Conservation (phyloP, 2,797 vertebrate species). For the Diplodus puntazzo region DNA sequence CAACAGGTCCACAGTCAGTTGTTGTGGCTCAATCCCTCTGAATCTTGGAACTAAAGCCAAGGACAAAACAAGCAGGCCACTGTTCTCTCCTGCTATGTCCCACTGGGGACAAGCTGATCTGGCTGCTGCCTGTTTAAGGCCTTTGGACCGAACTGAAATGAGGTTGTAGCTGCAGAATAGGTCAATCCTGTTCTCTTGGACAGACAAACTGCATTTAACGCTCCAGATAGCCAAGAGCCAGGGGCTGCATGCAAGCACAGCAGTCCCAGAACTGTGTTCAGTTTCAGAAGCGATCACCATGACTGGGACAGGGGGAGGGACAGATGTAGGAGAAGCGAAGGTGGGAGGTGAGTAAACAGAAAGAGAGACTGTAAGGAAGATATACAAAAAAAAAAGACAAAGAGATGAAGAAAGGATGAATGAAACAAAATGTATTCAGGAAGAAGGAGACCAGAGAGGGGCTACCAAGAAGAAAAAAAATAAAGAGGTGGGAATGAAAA, state of each 20-base stretch:
- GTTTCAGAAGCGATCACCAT: constrained; percentile 41
- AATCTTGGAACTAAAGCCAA: constrained; percentile 70
- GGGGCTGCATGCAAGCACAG: constrained; percentile 33
- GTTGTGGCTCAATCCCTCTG: constrained; percentile 56
- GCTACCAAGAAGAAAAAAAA: constrained; percentile 51
- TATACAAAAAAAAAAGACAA: constrained; percentile 4
- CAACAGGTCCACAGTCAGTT: constrained; percentile 60
- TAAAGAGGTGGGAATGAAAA: constrained; percentile 64
- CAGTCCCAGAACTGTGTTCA: constrained; percentile 38
- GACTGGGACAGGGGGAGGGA: constrained; percentile 23
- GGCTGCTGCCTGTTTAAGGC: constrained; percentile 55
- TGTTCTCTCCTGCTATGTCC: constrained; percentile 73
- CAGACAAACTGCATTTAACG: constrained; percentile 56
- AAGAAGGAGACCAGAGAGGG: constrained; percentile 38
- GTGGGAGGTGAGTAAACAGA: constrained; percentile 14
- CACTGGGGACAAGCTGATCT: constrained; percentile 68
- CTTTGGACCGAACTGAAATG: constrained; percentile 74
- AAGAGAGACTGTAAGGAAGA: constrained; percentile 12
- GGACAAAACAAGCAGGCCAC: constrained; percentile 75
- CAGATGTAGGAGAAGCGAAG: constrained; percentile 16
- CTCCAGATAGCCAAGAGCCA: constrained; percentile 51
- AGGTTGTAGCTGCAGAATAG: constrained; percentile 72
- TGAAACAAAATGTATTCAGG: constrained; percentile 25
- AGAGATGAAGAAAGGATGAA: constrained; percentile 20
- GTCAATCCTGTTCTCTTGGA: constrained; percentile 69